Evolutionary conservation across 35 echinoderm and acorn worm species (phyloP).

Genomic region (Acanthaster planci): DNA sequence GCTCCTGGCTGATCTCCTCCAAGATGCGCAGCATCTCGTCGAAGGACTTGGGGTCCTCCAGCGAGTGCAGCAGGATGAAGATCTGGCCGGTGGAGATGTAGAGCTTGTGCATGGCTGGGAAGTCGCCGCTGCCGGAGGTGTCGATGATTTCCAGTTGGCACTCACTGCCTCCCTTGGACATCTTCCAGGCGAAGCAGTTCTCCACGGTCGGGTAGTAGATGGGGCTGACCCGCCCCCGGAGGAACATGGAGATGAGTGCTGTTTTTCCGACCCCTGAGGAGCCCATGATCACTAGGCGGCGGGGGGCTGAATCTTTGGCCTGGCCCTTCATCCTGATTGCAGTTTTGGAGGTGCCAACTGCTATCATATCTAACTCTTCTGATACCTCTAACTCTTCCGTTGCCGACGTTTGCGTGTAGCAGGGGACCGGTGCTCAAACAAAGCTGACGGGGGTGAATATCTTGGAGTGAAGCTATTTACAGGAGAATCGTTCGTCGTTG

Average conservation of each 20-base stretch:
- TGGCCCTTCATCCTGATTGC: neutral
- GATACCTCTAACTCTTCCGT: too few species aligned
- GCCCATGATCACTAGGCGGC: neutral
- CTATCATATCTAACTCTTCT: too few species aligned
- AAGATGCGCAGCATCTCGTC: slow-evolving; percentile 19
- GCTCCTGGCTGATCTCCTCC: slow-evolving; percentile 2
- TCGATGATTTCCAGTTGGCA: slow-evolving; percentile 21
- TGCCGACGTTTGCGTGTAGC: too few species aligned
- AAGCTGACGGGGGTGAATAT: too few species aligned
- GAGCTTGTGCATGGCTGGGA: slow-evolving; percentile 23
- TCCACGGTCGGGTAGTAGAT: slow-evolving; percentile 30
- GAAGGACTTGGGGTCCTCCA: slow-evolving; percentile 29
- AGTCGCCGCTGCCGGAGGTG: slow-evolving; percentile 18
- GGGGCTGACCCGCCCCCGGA: neutral
- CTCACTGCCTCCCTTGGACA: neutral
- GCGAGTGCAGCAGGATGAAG: slow-evolving; percentile 13
- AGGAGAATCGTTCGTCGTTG: too few species aligned
- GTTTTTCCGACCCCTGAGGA: neutral
- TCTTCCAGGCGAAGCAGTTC: neutral
- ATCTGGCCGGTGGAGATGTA: slow-evolving; percentile 32
- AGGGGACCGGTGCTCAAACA: too few species aligned
- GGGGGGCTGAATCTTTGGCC: neutral
- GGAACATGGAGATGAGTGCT: slow-evolving; percentile 6
- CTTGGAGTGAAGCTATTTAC: too few species aligned
- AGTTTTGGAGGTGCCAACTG: too few species aligned